These are phyloP conservation scores for Hydrolagus colliei DNA, from an alignment of 2,797 vertebrate genomes.

Conservation along the genomic window DNA sequence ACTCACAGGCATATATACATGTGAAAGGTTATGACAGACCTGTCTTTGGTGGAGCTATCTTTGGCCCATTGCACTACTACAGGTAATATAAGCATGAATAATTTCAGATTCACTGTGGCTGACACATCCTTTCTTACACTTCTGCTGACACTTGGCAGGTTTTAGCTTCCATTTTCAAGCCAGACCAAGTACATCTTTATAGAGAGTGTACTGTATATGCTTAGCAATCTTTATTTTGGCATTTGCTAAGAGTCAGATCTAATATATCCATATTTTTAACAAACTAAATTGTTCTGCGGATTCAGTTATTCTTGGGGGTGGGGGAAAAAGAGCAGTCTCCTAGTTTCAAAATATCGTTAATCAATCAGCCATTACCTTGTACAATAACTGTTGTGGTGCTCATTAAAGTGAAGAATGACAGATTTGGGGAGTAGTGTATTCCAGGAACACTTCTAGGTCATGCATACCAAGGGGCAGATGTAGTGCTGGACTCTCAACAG, in stretches of 20 bases:
- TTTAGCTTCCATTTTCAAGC: neutral
- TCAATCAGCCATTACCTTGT: neutral
- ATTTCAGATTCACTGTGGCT: conserved; percentile 16
- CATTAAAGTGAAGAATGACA: conserved; percentile 29
- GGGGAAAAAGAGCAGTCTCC: neutral
- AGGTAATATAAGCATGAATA: conserved; percentile 25
- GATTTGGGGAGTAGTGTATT: neutral
- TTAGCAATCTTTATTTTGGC: neutral
- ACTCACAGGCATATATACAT: conserved; percentile 22
- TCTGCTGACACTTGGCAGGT: neutral
- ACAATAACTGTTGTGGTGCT: conserved; percentile 11
- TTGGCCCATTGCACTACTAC: conserved; percentile 17
- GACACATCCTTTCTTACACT: conserved; percentile 14
- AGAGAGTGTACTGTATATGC: conserved; percentile 12
- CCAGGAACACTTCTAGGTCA: conserved; percentile 7
- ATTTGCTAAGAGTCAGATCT: conserved; percentile 10
- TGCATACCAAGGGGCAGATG: neutral
- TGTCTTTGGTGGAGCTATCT: conserved; percentile 11
- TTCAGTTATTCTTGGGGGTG: neutral
- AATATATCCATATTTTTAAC: neutral
- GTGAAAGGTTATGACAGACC: conserved; percentile 27
- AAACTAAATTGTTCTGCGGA: neutral
- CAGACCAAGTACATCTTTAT: neutral
- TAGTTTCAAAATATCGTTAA: conserved; percentile 4
- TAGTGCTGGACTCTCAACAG: neutral